These are phyloP conservation scores for Melozone crissalis DNA, from an alignment of 2,113 vertebrate genomes.

Conservation along the genomic window DNA sequence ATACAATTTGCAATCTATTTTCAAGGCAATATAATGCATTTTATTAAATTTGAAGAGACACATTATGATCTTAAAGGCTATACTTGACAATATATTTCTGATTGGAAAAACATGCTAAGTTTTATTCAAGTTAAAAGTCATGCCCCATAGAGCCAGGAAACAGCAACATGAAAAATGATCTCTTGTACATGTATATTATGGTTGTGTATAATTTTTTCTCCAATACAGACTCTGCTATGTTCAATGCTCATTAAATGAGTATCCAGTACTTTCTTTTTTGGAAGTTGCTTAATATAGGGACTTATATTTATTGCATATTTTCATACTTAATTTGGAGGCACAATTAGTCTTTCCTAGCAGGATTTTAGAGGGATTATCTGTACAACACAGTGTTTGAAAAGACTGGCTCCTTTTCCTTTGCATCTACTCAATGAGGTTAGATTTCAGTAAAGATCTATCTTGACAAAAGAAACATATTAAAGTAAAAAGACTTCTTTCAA, in stretches of 20 bases:
- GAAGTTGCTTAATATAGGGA: background rate
- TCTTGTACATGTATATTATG: background rate
- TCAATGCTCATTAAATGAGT: background rate
- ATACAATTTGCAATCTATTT: background rate
- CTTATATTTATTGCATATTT: background rate
- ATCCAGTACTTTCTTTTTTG: background rate
- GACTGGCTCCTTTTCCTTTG: background rate
- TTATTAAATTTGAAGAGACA: background rate
- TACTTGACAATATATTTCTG: background rate
- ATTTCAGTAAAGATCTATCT: background rate
- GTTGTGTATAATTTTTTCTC: background rate
- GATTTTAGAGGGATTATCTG: background rate
- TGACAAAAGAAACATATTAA: background rate
- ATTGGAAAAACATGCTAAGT: background rate
- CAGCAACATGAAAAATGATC: background rate
- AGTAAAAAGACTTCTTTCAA: background rate
- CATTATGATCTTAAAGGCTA: fast-evolving
- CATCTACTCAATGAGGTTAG: background rate
- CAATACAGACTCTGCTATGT: background rate
- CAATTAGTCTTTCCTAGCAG: background rate
- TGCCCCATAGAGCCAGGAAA: background rate
- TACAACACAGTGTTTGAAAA: background rate
- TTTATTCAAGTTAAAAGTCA: background rate
- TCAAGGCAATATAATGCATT: background rate
- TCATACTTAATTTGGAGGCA: background rate